Evolutionary conservation across 1,140 invertebrate species (phyloP).

Genomic region (Trissolcus basalis): DNA sequence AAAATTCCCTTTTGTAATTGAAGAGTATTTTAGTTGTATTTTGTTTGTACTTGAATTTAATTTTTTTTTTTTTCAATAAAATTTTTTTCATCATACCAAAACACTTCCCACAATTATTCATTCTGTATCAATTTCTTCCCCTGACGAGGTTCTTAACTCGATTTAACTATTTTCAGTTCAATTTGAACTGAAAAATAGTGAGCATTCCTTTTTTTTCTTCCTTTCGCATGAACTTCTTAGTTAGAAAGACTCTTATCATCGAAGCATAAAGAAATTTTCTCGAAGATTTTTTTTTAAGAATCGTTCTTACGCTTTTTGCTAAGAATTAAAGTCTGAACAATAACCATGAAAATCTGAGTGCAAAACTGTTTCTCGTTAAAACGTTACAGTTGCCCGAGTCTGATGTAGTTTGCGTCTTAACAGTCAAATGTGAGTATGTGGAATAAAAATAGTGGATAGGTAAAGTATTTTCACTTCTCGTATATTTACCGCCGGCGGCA

Average conservation of each 20-base stretch:
- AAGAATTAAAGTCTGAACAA: conserved; percentile 9
- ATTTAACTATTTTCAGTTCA: too few species aligned
- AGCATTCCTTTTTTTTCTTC: too few species aligned
- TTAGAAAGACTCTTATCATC: not conserved
- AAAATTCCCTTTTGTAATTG: too few species aligned
- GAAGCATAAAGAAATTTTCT: conserved; percentile 12
- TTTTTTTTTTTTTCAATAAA: too few species aligned
- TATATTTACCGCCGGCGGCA: conserved; percentile 33
- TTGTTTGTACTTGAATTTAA: too few species aligned
- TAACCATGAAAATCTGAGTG: conserved; percentile 14
- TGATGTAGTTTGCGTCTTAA: conserved; percentile 33
- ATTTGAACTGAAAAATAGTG: too few species aligned
- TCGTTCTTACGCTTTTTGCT: conserved; percentile 10
- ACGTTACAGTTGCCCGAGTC: conserved; percentile 37
- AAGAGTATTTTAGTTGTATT: too few species aligned
- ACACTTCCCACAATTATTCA: too few species aligned
- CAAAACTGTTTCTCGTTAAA: conserved; percentile 51
- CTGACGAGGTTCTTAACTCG: too few species aligned
- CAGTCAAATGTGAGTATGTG: conserved; percentile 30
- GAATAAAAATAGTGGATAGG: conserved; percentile 6
- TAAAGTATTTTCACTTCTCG: conserved; percentile 17
- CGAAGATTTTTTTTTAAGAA: conserved; percentile 23
- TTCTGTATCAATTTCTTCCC: too few species aligned
- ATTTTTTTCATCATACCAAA: too few species aligned
- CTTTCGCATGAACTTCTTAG: not conserved